Base-by-base conservation (phyloP, 1,140 invertebrate genomes). In the Brachionus manjavacas region DNA sequence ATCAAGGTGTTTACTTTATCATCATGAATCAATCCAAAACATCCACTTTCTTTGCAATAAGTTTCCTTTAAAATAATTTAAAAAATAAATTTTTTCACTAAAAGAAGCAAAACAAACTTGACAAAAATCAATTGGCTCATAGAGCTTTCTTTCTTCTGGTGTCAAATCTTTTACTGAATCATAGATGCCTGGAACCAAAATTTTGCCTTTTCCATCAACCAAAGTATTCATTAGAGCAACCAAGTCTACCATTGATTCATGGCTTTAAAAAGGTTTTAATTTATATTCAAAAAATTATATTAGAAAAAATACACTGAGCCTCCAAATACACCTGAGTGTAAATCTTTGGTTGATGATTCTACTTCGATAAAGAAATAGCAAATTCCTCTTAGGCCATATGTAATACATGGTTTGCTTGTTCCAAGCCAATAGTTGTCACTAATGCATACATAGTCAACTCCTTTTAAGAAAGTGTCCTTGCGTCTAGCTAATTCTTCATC, bases 341-440 rank as follows among this genome's bases (percentile, higher is more conserved):
- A 89, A 91, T 99, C 97, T 91, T 95, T 96, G 31, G 89, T 89
- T 7, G 95, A 93, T 90, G 96, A 96, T 87, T 93, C 92, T 25
- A 99, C 91, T 90, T 98, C 95, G 39, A 98, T 87, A 86, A 92
- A 92, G 88, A 97, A 99, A 88, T 97, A 98, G 87, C 93, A 95
- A 55, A 98, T 92, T 14, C 97, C 97, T 86, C 91, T 91, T 0
- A 99, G 91, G 4, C 97, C 97, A 91, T 99, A 99, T 1, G 96
- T 99, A 52, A 99, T 92, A 88, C 97, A 99, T 0, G 97, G 97
- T 88, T 97, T 97, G 11, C 93, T 94, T 46, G 94, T 98, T 7
- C 97, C 97, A 20, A 99, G 89, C 97, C 97, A 99, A 87, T 99
- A 99, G 90, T 98, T 99, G 88, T 99, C 97, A 55, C 96, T 98